phyloP scores from a whole-genome alignment of 2,888 invertebrate species.

The Unio pictorum region DNA sequence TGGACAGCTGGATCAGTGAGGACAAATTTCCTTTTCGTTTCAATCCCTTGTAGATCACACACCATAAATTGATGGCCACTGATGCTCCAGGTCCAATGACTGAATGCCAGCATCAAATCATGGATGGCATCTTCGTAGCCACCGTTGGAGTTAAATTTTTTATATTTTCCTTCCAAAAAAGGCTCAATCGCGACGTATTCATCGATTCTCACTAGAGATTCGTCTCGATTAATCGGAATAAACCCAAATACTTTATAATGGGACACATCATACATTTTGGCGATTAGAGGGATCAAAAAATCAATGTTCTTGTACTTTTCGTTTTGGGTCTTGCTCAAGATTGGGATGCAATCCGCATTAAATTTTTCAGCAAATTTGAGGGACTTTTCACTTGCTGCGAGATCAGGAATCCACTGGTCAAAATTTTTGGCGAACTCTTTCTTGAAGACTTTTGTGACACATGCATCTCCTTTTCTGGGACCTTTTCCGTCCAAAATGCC shows the following conservation, averaged over 20 bases:
- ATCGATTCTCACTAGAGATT: slow-evolving; percentile 19
- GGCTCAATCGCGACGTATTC: slow-evolving; percentile 38
- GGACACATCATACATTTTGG: slow-evolving; percentile 30
- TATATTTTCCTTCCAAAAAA: slow-evolving; percentile 27
- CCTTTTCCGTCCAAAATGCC: slow-evolving; percentile 33
- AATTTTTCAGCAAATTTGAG: slow-evolving; percentile 26
- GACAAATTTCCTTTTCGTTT: slow-evolving; percentile 22
- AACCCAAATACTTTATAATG: slow-evolving; percentile 33
- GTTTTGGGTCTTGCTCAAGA: slow-evolving; percentile 16
- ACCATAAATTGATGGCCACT: slow-evolving; percentile 33
- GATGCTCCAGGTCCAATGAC: slow-evolving; percentile 37
- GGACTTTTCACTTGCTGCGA: slow-evolving; percentile 29
- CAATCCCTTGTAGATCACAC: slow-evolving; percentile 36
- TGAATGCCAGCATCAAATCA: slow-evolving; percentile 30
- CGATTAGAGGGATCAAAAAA: slow-evolving; percentile 31
- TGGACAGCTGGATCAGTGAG: slow-evolving; percentile 39
- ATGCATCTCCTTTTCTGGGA: slow-evolving; percentile 27
- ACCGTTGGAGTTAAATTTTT: slow-evolving; percentile 34
- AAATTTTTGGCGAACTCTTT: slow-evolving; percentile 29
- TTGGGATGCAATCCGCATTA: slow-evolving; percentile 15
- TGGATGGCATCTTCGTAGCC: slow-evolving; percentile 29
- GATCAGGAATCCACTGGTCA: slow-evolving; percentile 30
- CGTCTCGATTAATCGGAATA: slow-evolving; percentile 24
- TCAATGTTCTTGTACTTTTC: slow-evolving; percentile 15
- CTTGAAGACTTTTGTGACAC: slow-evolving; percentile 37